Evolutionary conservation across 2,113 vertebrate species (phyloP), one percentile per base, ranked within the genome.

Genomic region (Grammomys surdaster): DNA sequence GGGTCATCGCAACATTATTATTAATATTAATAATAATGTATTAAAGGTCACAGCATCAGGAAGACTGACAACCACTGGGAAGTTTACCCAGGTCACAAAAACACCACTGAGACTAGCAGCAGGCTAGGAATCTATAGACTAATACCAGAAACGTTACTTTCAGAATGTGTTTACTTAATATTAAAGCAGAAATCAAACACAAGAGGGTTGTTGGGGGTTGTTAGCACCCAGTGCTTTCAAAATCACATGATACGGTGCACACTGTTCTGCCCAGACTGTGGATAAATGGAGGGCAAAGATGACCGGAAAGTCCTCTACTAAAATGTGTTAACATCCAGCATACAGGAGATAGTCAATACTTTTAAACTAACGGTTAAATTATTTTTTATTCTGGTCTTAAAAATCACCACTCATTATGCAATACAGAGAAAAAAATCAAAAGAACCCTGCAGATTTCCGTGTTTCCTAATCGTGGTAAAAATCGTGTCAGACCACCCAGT

Each of bases 391-490:
- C 56, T 89, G 56, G 85, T 65, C 63, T 90, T 90, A 31, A 94
- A 97, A 84, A 13, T 24, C 36, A 76, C 19, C 28, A 93, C 88
- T 89, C 9, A 12, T 63, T 88, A 33, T 87, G 43, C 56, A 46
- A 73, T 54, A 40, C 56, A 56, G 46, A 72, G 54, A 56, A 92
- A 72, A 88, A 48, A 51, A 51, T 5, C 16, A 94, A 89, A 95
- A 11, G 80, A 93, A 92, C n/a, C 22, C 80, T 82, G 40, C 4
- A 36, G 84, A 84, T 88, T 96, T 96, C n/a, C 77, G 33, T 90
- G 82, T 94, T 69, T 92, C 77, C 91, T 90, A 75, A 92, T 94
- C 91, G 24, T 33, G 70, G 54, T 77, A 94, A 96, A 96, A 95
- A 87, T 82, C 88, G 65, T 43, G 65, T 22, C 31, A 3, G 56